Conservation (phyloP, 2,113 vertebrate species). For the Numida meleagris region DNA sequence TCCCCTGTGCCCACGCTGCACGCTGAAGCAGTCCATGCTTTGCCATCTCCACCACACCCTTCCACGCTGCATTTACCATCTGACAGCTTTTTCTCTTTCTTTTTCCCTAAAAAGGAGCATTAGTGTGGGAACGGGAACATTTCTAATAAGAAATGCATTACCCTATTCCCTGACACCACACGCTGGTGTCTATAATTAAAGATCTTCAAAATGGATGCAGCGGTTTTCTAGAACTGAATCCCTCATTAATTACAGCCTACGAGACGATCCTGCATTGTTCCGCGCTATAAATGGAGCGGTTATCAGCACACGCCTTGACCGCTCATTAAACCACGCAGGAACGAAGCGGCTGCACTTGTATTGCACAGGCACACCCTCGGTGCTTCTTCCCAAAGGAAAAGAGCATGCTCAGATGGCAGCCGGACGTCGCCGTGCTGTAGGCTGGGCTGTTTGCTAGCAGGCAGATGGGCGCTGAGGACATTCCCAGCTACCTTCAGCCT, state of each 20-base stretch:
- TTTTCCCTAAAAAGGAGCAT: neutral
- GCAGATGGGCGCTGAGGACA: neutral
- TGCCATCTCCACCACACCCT: neutral
- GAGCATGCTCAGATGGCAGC: neutral
- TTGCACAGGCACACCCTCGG: neutral
- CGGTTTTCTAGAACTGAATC: neutral
- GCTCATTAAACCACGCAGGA: neutral
- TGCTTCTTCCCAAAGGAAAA: neutral
- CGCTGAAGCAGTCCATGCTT: fast-evolving
- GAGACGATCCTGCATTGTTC: neutral
- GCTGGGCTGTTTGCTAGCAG: neutral
- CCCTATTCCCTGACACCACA: neutral
- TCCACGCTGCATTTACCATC: neutral
- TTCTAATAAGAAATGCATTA: neutral
- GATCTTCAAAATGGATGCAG: neutral
- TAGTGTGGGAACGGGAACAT: neutral
- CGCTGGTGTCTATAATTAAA: neutral
- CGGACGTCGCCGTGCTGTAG: neutral
- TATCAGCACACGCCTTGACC: neutral
- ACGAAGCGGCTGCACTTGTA: neutral
- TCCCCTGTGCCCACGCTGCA: neutral
- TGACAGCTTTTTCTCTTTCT: neutral
- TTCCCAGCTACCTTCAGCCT: neutral
- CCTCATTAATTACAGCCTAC: neutral
- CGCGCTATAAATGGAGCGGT: neutral